Percentiles rank a stretch among this genome's conserved stretches.
phyloP scores from a whole-genome alignment of 92 coral and sea anemone species.

The Nematostella vectensis region DNA sequence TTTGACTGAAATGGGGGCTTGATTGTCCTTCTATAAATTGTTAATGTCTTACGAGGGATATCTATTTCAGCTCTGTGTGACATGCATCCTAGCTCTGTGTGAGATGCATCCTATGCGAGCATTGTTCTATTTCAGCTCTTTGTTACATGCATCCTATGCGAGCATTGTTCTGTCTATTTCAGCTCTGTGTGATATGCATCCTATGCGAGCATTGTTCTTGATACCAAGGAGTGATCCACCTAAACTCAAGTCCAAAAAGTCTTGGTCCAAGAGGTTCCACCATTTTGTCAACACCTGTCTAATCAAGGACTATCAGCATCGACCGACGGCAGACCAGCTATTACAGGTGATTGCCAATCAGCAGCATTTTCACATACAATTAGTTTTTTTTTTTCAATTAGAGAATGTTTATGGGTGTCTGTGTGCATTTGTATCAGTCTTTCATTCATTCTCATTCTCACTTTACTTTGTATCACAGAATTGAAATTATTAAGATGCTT shows the following conservation, averaged over 20 bases:
- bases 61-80: no score
- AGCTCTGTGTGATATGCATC: constrained; percentile 99
- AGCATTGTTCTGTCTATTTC: constrained; percentile 23
- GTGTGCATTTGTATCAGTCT: neutral
- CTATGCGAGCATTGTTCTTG: constrained; percentile 95
- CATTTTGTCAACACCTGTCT: constrained; percentile 91
- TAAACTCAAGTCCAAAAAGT: constrained; percentile 78
- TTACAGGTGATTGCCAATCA: constrained; percentile 74
- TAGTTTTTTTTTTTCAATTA: no score
- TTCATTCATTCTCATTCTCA: no score
- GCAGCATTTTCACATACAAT: no score
- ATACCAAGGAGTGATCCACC: constrained; percentile 99
- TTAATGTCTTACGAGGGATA: no score
- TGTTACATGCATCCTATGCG: constrained; percentile 99
- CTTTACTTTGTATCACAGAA: no score
- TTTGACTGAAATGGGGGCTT: no score
- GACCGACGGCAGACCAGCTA: constrained; percentile 96
- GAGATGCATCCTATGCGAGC: constrained; percentile 99
- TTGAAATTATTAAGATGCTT: no score
- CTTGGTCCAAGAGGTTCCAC: constrained; percentile 96
- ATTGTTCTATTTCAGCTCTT: constrained; percentile 60
- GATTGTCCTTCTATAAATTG: no score
- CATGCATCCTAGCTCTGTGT: constrained; percentile 91
- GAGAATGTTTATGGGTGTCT: neutral
- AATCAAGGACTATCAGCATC: constrained; percentile 82